Evolutionary conservation across 2,113 vertebrate genomes (phyloP).

Genomic region (Damaliscus lunatus): DNA sequence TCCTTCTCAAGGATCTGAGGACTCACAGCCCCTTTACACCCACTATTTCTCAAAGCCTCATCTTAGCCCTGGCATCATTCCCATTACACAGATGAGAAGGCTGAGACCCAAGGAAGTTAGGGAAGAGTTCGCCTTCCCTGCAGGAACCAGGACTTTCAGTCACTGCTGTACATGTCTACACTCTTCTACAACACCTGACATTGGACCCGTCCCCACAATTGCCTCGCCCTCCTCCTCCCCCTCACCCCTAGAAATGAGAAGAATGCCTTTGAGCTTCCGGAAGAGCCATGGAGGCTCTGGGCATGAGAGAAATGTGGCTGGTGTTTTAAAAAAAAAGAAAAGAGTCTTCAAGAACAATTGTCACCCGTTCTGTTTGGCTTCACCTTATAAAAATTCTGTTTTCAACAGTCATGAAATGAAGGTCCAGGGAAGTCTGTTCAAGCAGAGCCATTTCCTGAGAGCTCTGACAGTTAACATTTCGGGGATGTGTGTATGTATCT

Average conservation of each 20-base stretch:
- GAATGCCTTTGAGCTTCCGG: not conserved
- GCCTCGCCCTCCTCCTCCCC: rapidly evolving
- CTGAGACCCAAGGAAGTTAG: not conserved
- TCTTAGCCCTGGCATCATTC: not conserved
- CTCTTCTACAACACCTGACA: not conserved
- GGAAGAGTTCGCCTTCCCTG: not conserved
- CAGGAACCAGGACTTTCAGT: rapidly evolving
- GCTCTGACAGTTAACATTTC: constrained; percentile 38
- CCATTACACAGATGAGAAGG: not conserved
- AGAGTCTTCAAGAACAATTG: not conserved
- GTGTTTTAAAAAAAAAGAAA: not conserved
- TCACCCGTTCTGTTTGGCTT: not conserved
- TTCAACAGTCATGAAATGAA: constrained; percentile 5
- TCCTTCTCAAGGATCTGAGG: not conserved
- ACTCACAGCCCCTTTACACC: not conserved
- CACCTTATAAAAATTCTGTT: constrained; percentile 10
- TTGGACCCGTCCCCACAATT: not conserved
- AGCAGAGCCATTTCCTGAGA: constrained; percentile 29
- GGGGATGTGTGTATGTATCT: not conserved
- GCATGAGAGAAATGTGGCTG: not conserved
- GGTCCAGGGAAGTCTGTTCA: not conserved
- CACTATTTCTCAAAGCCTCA: not conserved
- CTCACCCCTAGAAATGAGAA: rapidly evolving
- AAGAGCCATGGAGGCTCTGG: not conserved
- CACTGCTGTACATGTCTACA: rapidly evolving